Base-by-base conservation (phyloP, 2,888 invertebrate genomes). In the Pandemis cinnamomeana region DNA sequence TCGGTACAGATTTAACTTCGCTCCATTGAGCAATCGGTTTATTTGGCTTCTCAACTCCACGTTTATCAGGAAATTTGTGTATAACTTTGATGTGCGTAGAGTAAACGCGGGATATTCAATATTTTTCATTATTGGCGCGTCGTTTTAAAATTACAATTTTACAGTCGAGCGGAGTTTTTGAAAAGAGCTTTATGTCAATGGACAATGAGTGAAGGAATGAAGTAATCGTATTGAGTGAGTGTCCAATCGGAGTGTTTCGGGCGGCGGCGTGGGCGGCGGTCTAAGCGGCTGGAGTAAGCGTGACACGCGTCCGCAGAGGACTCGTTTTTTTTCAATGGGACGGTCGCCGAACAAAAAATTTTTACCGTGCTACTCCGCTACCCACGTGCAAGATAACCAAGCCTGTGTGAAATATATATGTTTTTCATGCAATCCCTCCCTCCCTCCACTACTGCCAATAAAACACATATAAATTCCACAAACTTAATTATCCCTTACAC, bases 231-330 rank as follows among this genome's bases (percentile, higher is more conserved):
- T 71, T 46, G 60, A 72, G 72, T 60, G 71, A 71, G 71, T 72
- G 76, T 75, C 55, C 80, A 78, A 80, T 82, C 81, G 80, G 79
- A 79, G 79, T 77, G 79, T 78, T 80, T 80, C 76, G 76, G 77
- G 76, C 27, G 66, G 72, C 51, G 71, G 71, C 69, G 73, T 61
- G 73, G 76, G 78, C 76, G 69, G 79, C 76, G 77, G 69, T 77
- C 71, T 76, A 78, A 77, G 78, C 53, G 53, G 46, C 20, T 7
- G 53, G 8, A 15, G 7, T 15, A 6, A 75, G 78, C 74, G 77
- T 76, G 76, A 79, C 79, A 81, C 79, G 79, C 78, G 75, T 79
- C 63, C 46, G 8, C 5, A 2, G 41, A 36, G 27, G 0, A 36
- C 27, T 36, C 27, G 27, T 36, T 36, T 36, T 36, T 36, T 36